Conservation (phyloP, 1,140 invertebrate genomes). For the Eupristina koningsbergeri region DNA sequence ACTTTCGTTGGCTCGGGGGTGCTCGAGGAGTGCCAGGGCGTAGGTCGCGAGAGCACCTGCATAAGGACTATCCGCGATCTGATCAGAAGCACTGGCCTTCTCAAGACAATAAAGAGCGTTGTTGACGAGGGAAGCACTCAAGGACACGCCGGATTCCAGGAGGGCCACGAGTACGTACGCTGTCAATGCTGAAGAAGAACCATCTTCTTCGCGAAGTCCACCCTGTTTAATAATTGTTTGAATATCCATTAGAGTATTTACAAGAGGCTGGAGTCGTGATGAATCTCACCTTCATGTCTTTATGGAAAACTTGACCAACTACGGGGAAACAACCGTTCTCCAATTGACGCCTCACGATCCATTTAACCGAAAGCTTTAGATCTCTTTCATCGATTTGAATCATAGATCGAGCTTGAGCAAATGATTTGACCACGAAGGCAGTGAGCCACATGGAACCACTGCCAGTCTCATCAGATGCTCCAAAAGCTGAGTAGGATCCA, state of each 20-base stretch:
- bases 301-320: slow-evolving; percentile 84
- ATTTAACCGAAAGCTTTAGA: slow-evolving; percentile 79
- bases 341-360: slow-evolving; percentile 82
- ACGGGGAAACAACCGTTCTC: slow-evolving; percentile 86
- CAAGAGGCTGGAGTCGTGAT: background rate
- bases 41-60: slow-evolving; percentile 76
- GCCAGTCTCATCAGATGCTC: slow-evolving; percentile 73
- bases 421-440: slow-evolving; percentile 84
- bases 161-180: slow-evolving; percentile 80
- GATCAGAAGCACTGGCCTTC: slow-evolving; percentile 56
- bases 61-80: slow-evolving; percentile 69
- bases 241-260: background rate
- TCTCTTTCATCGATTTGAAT: slow-evolving; percentile 81
- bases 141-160: slow-evolving; percentile 74
- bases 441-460: slow-evolving; percentile 88
- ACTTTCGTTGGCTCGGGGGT: slow-evolving; percentile 63
- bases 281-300: slow-evolving; percentile 78
- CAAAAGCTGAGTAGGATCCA: slow-evolving; percentile 89
- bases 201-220: slow-evolving; percentile 77
- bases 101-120: slow-evolving; percentile 77
- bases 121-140: slow-evolving; percentile 68
- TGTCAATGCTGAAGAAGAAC: slow-evolving; percentile 76
- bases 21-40: slow-evolving; percentile 76
- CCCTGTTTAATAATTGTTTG: slow-evolving; percentile 67
- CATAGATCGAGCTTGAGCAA: slow-evolving; percentile 77